These are phyloP conservation scores for Oncorhynchus nerka DNA, from an alignment of 2,113 vertebrate genomes.

Conservation along the genomic window DNA sequence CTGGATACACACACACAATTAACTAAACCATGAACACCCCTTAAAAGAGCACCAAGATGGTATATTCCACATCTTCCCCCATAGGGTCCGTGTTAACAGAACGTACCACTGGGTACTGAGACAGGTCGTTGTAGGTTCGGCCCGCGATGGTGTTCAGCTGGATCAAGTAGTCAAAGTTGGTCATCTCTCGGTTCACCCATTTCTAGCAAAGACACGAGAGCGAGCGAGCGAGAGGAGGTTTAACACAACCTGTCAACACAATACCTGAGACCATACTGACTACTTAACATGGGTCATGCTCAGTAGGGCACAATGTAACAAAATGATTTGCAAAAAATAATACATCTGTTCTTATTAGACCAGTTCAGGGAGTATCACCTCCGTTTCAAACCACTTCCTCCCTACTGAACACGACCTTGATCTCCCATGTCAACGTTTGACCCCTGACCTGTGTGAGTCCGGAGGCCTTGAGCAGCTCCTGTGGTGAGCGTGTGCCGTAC, in stretches of 20 bases:
- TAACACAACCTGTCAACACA: neutral
- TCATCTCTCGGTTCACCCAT: conserved; percentile 97
- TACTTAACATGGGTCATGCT: neutral
- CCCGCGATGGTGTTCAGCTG: conserved; percentile 97
- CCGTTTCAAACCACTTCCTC: no score
- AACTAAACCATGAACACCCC: neutral
- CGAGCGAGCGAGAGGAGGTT: neutral
- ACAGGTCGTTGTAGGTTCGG: conserved; percentile 93
- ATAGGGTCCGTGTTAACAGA: neutral
- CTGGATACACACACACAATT: conserved; percentile 57
- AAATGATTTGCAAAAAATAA: neutral
- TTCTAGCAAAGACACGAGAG: conserved; percentile 74
- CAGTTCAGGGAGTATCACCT: no score
- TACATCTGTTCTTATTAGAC: neutral
- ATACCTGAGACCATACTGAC: neutral
- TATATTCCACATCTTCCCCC: neutral
- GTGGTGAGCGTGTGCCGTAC: conserved; percentile 88
- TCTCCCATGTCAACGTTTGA: neutral
- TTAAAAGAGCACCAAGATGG: neutral
- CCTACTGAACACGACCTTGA: neutral
- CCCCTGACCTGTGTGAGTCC: conserved; percentile 88
- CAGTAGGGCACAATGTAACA: no score
- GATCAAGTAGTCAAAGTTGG: conserved; percentile 98
- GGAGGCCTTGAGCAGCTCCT: conserved; percentile 91
- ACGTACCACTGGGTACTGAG: conserved; percentile 91